Percentiles rank a stretch among this genome's conserved stretches.
Conservation (phyloP, 2,113 vertebrate species). For the Chiloscyllium plagiosum region DNA sequence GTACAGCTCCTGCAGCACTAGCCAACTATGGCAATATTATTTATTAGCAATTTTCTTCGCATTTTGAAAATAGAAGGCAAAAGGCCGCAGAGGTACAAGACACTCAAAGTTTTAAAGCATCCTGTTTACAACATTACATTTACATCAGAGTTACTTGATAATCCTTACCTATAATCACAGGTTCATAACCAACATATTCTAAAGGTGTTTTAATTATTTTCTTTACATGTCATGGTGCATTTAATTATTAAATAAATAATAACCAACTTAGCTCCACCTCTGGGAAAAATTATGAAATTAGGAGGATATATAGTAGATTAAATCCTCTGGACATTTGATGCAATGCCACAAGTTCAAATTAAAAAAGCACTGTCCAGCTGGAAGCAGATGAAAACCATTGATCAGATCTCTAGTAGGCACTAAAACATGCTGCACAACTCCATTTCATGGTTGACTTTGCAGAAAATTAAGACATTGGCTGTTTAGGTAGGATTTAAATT, state of each 20-base stretch:
- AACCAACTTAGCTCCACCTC: not conserved
- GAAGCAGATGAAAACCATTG: not conserved
- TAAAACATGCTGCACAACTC: not conserved
- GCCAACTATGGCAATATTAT: not conserved
- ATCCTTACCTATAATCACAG: not conserved
- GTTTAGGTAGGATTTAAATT: constrained; percentile 6
- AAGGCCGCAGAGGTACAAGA: not conserved
- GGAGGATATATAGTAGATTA: not conserved
- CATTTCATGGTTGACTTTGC: not conserved
- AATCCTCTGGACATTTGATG: not conserved
- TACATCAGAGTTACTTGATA: not conserved
- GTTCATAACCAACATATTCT: not conserved
- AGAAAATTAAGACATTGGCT: not conserved
- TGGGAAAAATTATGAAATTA: not conserved
- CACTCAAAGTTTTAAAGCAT: not conserved
- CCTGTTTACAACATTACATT: not conserved
- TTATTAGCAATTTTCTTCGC: not conserved
- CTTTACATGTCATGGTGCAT: not conserved
- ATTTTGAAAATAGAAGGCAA: not conserved
- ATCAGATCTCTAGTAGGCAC: not conserved
- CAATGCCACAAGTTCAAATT: not conserved
- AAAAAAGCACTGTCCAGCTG: not conserved
- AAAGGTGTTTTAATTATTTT: not conserved
- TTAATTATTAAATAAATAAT: not conserved
- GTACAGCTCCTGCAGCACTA: not conserved